Conservation (phyloP, 2,888 invertebrate genomes). For the Orchesellides sinensis region DNA sequence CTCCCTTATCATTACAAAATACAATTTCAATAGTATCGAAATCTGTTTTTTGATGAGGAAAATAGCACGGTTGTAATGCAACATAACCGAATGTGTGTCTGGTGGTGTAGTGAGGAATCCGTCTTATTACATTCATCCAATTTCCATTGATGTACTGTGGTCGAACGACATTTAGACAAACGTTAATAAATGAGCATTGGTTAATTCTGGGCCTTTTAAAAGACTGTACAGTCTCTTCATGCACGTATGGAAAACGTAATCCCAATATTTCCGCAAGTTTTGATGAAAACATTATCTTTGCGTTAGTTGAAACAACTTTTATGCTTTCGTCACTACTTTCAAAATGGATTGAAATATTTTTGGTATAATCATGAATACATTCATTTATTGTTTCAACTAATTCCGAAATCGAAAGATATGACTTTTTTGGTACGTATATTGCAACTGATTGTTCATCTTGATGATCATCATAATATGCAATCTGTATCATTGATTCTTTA, state of each 20-base stretch:
- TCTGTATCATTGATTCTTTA: background rate
- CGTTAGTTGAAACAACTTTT: background rate
- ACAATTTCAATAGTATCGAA: background rate
- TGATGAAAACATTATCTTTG: background rate
- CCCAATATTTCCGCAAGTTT: background rate
- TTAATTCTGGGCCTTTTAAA: background rate
- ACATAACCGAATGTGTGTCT: background rate
- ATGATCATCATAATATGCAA: background rate
- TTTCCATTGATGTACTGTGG: background rate
- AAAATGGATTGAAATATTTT: background rate
- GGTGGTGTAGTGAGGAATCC: background rate
- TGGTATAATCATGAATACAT: background rate
- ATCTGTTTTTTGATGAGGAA: background rate
- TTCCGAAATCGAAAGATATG: background rate
- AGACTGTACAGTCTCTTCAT: background rate
- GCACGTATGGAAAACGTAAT: background rate
- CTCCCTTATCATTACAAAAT: background rate
- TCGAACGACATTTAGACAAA: background rate
- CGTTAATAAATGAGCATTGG: no score
- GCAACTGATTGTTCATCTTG: background rate
- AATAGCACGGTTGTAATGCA: background rate
- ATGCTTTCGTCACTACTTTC: background rate
- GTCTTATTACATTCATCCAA: background rate
- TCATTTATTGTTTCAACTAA: slow-evolving; percentile 17
- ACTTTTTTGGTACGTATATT: background rate